Conservation (phyloP, 2,888 invertebrate genomes). For the Eristalis tenax region DNA sequence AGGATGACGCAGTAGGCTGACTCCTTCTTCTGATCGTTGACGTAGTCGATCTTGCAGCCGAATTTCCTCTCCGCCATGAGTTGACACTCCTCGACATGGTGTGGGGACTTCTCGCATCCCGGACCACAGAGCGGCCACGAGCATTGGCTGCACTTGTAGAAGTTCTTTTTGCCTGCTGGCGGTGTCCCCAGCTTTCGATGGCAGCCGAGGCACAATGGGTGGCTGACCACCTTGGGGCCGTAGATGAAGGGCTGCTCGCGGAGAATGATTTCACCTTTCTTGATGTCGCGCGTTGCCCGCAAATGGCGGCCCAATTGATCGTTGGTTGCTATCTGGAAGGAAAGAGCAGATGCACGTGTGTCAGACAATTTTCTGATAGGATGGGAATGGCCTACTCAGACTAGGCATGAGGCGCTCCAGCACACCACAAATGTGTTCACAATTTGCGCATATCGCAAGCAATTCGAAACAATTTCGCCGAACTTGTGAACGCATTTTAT, state of each 20-base stretch:
- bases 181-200: constrained; percentile 81
- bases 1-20: constrained; percentile 86
- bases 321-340: constrained; percentile 83
- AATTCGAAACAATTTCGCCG: background rate
- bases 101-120: constrained; percentile 83
- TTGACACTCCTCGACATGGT: constrained; percentile 85
- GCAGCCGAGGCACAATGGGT: constrained; percentile 85
- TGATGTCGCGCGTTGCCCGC: constrained; percentile 86
- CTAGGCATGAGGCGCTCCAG: no score
- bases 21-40: constrained; percentile 81
- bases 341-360: no score
- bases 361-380: no score
- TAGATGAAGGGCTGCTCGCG: constrained; percentile 85
- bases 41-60: constrained; percentile 82
- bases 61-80: constrained; percentile 84
- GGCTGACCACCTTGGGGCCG: constrained; percentile 86
- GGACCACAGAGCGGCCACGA: constrained; percentile 87
- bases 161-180: constrained; percentile 80
- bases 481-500: background rate
- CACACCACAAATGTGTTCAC: no score
- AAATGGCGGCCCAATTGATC: constrained; percentile 85
- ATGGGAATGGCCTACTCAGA: no score
- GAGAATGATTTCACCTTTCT: constrained; percentile 86
- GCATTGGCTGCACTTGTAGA: constrained; percentile 84
- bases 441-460: no score